Conservation (phyloP, 2,888 invertebrate genomes). For the Lasioglossum villosulum region DNA sequence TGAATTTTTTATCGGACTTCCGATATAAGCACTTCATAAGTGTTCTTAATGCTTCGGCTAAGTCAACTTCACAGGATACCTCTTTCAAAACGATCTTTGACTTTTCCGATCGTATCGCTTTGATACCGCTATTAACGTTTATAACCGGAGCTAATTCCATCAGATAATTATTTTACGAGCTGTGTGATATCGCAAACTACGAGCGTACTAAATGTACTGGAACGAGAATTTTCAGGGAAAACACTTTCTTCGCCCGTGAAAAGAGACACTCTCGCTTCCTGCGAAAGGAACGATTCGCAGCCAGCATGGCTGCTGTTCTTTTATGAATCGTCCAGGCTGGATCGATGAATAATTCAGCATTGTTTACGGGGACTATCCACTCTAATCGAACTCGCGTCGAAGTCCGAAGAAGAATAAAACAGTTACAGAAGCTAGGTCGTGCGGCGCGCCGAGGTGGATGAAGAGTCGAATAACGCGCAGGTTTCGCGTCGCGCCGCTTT, state of each 20-base stretch:
- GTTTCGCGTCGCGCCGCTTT: constrained; percentile 54
- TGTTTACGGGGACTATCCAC: constrained; percentile 71
- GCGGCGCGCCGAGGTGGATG: constrained; percentile 19
- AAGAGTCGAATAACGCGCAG: constrained; percentile 50
- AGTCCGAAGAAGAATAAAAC: constrained; percentile 46
- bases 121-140: background rate
- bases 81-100: background rate
- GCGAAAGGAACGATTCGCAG: background rate
- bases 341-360: constrained; percentile 75
- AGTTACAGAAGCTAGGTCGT: background rate
- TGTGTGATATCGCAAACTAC: background rate
- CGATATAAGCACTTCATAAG: background rate
- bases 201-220: background rate
- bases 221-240: background rate
- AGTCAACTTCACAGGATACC: background rate
- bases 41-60: background rate
- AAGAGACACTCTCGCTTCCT: background rate
- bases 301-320: constrained; percentile 42
- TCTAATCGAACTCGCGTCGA: constrained; percentile 53
- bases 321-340: constrained; percentile 73
- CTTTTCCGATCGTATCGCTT: background rate
- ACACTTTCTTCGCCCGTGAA: background rate
- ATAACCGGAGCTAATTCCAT: background rate
- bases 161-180: background rate
- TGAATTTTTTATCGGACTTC: background rate